Percentiles rank a stretch among this genome's conserved stretches.
phyloP scores from a whole-genome alignment of 1,140 invertebrate genomes.

The Pogonognathellus flavescens region DNA sequence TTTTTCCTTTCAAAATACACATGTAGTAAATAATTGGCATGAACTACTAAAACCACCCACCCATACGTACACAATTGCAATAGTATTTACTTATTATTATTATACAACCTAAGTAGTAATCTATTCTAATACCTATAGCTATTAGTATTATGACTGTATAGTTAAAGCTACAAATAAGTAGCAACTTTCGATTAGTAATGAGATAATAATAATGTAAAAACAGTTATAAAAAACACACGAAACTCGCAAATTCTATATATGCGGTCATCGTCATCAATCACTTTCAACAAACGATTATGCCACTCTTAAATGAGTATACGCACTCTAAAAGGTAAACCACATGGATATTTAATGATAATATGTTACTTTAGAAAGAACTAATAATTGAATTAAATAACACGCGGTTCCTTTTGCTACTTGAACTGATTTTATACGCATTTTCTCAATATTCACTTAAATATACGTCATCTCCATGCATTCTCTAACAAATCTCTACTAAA shows the following conservation, averaged over 20 bases:
- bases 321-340: background rate
- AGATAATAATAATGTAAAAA: no score
- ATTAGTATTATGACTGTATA: background rate
- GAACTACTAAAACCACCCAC: no score
- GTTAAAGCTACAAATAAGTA: background rate
- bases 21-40: no score
- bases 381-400: constrained; percentile 43
- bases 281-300: background rate
- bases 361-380: background rate
- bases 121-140: no score
- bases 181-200: no score
- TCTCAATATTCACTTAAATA: background rate
- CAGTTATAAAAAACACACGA: no score
- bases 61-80: no score
- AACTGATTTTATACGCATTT: constrained; percentile 8
- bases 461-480: background rate
- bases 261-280: constrained; percentile 39
- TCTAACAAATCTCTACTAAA: background rate
- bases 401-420: background rate
- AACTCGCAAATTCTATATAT: constrained; percentile 9
- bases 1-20: no score
- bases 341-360: constrained; percentile 6
- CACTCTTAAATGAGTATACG: background rate
- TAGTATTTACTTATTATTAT: no score
- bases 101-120: no score